Conservation (phyloP, 2,888 invertebrate genomes). For the Tiphia femorata region DNA sequence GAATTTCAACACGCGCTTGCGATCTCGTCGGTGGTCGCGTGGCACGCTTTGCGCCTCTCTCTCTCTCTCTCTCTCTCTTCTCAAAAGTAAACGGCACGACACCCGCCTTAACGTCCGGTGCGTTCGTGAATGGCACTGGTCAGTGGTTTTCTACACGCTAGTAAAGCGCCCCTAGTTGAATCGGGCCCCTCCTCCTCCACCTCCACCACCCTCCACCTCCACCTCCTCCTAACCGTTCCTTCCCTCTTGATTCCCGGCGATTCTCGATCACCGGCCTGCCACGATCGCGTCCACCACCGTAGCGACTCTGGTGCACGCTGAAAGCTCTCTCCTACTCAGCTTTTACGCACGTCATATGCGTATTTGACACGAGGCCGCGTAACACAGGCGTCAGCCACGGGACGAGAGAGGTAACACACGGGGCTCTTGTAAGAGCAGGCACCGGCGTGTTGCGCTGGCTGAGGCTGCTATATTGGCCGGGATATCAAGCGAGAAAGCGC, state of each 20-base stretch:
- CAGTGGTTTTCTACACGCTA: neutral
- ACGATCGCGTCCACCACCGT: too few relatives aligned
- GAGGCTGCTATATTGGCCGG: slow-evolving; percentile 39
- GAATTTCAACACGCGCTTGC: neutral
- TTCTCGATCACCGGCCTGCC: slow-evolving; percentile 3
- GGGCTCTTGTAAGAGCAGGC: neutral
- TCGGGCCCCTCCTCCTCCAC: neutral
- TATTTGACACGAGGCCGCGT: too few relatives aligned
- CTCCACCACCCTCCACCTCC: neutral
- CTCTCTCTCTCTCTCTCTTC: slow-evolving; percentile 6
- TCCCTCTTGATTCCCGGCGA: slow-evolving; percentile 16
- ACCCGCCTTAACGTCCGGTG: too few relatives aligned
- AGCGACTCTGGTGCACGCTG: slow-evolving; percentile 31
- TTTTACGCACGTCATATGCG: too few relatives aligned
- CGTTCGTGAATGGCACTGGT: neutral
- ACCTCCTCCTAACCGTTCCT: neutral
- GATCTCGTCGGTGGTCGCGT: neutral
- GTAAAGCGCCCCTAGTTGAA: too few relatives aligned
- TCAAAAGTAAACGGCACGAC: too few relatives aligned
- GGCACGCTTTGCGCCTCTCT: slow-evolving; percentile 2
- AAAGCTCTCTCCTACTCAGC: too few relatives aligned
- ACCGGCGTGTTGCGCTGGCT: slow-evolving; percentile 30
- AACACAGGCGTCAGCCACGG: too few relatives aligned
- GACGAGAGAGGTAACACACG: slow-evolving; percentile 5
- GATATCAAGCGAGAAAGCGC: slow-evolving; percentile 60